Evolutionary conservation across 2,113 vertebrate species (phyloP).

Genomic region (Paedocypris sp.): DNA sequence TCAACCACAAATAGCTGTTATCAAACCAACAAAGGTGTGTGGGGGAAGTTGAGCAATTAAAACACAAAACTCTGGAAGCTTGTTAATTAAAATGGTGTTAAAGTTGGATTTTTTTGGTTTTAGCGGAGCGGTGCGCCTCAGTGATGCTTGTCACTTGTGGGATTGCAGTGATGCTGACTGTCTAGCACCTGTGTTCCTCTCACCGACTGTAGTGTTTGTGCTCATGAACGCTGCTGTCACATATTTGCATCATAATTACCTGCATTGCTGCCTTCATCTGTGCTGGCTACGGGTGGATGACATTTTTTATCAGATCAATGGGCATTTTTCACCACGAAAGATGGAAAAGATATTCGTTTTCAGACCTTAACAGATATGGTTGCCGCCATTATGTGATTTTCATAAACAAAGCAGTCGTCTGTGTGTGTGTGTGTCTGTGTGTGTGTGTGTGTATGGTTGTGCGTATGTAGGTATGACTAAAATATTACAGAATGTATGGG

Average conservation of each 20-base stretch:
- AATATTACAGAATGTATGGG: too few species aligned
- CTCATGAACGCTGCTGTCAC: conserved; percentile 41
- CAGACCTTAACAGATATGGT: too few species aligned
- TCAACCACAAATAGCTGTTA: conserved; percentile 6
- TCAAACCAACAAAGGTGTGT: conserved; percentile 18
- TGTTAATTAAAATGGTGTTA: conserved; percentile 50
- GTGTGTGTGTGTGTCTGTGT: too few species aligned
- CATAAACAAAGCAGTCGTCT: too few species aligned
- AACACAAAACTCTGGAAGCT: conserved; percentile 32
- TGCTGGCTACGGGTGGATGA: conserved; percentile 23
- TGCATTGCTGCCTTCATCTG: conserved; percentile 31
- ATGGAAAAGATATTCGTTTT: too few species aligned
- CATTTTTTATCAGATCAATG: conserved; percentile 20
- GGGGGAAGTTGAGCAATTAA: conserved; percentile 14
- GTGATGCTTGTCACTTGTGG: conserved; percentile 52
- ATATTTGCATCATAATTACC: conserved; percentile 58
- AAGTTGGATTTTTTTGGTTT: neutral
- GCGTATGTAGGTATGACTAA: too few species aligned
- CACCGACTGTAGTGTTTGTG: conserved; percentile 51
- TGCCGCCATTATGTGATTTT: too few species aligned
- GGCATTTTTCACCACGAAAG: neutral
- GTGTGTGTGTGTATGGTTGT: too few species aligned
- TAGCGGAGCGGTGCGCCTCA: conserved; percentile 21
- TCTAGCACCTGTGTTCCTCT: conserved; percentile 55
- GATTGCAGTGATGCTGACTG: conserved; percentile 48